phyloP scores from a whole-genome alignment of 2,888 invertebrate genomes.

The Abscondita cerata region DNA sequence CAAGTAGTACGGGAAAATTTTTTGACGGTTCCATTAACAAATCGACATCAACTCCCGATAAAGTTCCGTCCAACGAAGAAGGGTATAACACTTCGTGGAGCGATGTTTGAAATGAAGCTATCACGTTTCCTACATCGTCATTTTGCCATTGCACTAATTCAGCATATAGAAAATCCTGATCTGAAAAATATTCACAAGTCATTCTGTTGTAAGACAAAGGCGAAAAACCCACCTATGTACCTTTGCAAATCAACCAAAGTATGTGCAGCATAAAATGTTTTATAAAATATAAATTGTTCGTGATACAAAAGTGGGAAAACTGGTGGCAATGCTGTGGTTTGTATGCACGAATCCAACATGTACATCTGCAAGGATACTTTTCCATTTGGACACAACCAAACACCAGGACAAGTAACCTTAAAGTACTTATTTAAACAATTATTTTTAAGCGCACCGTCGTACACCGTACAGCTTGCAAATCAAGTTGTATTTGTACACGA shows the following conservation, averaged over 20 bases:
- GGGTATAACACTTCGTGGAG: conserved; percentile 72
- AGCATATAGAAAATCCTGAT: conserved; percentile 67
- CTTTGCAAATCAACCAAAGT: conserved; percentile 60
- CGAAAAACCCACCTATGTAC: conserved; percentile 56
- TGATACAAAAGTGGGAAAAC: conserved; percentile 75
- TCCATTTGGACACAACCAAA: conserved; percentile 84
- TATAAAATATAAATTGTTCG: conserved; percentile 75
- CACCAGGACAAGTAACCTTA: conserved; percentile 84
- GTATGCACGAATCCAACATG: conserved; percentile 72
- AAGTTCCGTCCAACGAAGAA: conserved; percentile 61
- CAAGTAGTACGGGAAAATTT: conserved; percentile 74
- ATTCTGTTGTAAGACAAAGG: too few species aligned
- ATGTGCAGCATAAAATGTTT: conserved; percentile 60
- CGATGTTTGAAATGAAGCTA: conserved; percentile 71
- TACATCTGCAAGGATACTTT: conserved; percentile 73
- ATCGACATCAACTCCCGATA: conserved; percentile 68
- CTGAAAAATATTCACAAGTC: conserved; percentile 49
- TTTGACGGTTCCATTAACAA: conserved; percentile 72
- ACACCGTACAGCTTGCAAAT: conserved; percentile 63
- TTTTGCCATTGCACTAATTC: conserved; percentile 71
- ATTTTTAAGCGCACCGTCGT: conserved; percentile 16
- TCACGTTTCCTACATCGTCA: conserved; percentile 59
- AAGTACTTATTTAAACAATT: conserved; percentile 18
- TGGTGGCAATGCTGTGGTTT: conserved; percentile 71
- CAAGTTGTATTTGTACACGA: conserved; percentile 65